Percentiles rank a stretch among this genome's conserved stretches.
phyloP scores from a whole-genome alignment of 2,113 vertebrate genomes.

The Sebastes schlegelii region DNA sequence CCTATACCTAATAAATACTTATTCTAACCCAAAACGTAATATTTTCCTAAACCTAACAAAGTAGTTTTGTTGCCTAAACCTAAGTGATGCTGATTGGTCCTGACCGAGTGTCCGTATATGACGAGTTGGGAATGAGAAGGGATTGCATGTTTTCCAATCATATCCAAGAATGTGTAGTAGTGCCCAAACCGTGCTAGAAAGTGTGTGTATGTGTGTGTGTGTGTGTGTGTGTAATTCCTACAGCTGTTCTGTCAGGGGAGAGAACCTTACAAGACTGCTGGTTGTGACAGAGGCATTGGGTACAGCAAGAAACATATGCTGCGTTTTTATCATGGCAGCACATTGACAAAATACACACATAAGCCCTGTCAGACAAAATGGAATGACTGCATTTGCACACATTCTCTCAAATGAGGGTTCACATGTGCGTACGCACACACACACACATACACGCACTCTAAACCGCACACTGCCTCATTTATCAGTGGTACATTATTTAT shows the following conservation, averaged over 20 bases:
- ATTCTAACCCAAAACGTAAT: too few species aligned
- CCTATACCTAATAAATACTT: too few species aligned
- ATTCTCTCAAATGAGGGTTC: conserved; percentile 35
- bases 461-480: conserved; percentile 63
- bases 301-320: conserved; percentile 72
- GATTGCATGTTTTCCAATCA: background rate
- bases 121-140: too few species aligned
- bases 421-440: background rate
- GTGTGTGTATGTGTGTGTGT: background rate
- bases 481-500: conserved; percentile 78
- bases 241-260: conserved; percentile 74
- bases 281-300: conserved; percentile 49
- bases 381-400: conserved; percentile 49
- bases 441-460: background rate
- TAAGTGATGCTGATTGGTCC: too few species aligned
- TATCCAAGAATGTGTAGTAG: background rate
- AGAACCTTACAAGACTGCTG: conserved; percentile 63
- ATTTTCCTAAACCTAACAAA: too few species aligned
- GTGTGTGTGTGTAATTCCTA: conserved; percentile 56
- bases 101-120: too few species aligned
- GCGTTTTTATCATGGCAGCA: conserved; percentile 62
- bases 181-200: background rate
- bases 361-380: conserved; percentile 46
- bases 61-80: too few species aligned
- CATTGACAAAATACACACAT: conserved; percentile 47